phyloP scores from a whole-genome alignment of 2,113 vertebrate species.

The Tricholaema leucomelas region DNA sequence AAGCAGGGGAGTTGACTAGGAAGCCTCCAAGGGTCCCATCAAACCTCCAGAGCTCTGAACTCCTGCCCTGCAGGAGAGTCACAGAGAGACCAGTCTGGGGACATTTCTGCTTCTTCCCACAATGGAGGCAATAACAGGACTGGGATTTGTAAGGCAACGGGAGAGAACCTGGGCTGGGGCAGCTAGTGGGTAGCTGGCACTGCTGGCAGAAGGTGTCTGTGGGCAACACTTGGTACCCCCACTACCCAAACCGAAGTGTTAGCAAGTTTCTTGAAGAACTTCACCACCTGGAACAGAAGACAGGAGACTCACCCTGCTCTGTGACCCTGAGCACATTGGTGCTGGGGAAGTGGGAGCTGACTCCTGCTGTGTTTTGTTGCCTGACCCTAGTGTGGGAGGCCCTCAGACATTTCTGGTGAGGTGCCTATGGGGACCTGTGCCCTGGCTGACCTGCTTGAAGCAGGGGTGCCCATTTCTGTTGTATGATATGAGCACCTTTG shows the following conservation, averaged over 20 bases:
- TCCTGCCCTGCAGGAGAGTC: neutral
- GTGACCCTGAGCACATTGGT: neutral
- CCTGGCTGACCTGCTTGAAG: neutral
- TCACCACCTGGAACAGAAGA: neutral
- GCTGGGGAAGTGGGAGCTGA: neutral
- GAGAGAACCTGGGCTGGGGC: neutral
- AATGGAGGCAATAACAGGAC: neutral
- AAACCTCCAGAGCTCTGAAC: neutral
- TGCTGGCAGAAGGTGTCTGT: neutral
- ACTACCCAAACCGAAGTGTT: neutral
- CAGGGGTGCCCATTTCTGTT: neutral
- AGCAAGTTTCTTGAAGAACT: neutral
- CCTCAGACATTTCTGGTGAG: neutral
- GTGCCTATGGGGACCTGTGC: neutral
- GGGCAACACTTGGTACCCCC: neutral
- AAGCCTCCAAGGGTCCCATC: neutral
- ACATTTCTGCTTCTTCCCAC: neutral
- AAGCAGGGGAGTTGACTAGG: neutral
- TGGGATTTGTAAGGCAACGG: neutral
- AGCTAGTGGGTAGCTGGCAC: neutral
- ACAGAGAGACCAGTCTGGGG: neutral
- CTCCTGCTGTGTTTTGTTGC: neutral
- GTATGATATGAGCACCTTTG: rapidly evolving
- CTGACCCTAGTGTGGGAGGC: neutral
- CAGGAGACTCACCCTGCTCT: neutral